Evolutionary conservation across 2,113 vertebrate species (phyloP).

Genomic region (Chiloscyllium plagiosum): DNA sequence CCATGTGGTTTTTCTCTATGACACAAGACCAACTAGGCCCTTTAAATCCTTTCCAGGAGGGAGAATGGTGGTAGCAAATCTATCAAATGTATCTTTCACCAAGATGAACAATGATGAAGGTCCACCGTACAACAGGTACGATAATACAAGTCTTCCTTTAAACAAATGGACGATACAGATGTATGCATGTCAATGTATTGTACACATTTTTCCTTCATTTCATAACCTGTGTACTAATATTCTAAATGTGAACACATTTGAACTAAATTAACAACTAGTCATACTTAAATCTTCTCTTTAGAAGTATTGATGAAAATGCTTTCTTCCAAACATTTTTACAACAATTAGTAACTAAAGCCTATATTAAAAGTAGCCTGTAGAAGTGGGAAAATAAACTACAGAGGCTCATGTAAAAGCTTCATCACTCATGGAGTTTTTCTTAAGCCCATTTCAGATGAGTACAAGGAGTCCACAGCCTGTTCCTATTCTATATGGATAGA

Average conservation of each 20-base stretch:
- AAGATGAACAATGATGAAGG: too few relatives aligned
- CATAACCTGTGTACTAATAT: not conserved
- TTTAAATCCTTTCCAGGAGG: too few relatives aligned
- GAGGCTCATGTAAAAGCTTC: not conserved
- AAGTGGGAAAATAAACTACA: not conserved
- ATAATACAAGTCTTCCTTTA: not conserved
- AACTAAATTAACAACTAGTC: not conserved
- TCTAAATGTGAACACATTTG: not conserved
- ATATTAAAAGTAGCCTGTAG: not conserved
- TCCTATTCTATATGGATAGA: not conserved
- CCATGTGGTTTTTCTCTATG: too few relatives aligned
- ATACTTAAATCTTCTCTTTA: not conserved
- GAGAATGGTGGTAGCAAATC: too few relatives aligned
- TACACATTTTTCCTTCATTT: not conserved
- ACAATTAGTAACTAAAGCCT: not conserved
- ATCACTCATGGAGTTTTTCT: not conserved
- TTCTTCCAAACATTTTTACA: not conserved
- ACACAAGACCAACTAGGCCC: too few relatives aligned
- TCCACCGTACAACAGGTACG: too few relatives aligned
- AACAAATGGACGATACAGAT: not conserved
- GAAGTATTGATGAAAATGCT: not conserved
- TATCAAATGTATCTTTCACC: too few relatives aligned
- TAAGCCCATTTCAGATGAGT: slow-evolving; percentile 25
- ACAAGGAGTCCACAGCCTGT: slow-evolving; percentile 7
- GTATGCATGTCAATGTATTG: not conserved